phyloP scores from a whole-genome alignment of 2,888 invertebrate genomes.

The Apoda limacodes region DNA sequence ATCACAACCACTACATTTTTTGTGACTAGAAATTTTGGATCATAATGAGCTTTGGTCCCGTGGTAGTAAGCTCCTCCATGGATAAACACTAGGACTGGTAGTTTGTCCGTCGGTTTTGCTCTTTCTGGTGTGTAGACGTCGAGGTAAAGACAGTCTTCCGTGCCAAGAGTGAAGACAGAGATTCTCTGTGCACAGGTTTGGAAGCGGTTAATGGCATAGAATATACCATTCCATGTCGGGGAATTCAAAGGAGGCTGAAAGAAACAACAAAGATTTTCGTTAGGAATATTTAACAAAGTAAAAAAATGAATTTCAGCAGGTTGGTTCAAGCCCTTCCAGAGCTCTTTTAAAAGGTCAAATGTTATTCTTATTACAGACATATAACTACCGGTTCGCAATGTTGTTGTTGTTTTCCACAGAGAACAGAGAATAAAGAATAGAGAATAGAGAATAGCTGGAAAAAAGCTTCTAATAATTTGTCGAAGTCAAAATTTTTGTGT shows the following conservation, averaged over 20 bases:
- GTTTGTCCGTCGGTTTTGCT: conserved; percentile 19
- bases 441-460: too few species aligned
- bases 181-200: conserved; percentile 41
- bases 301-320: too few species aligned
- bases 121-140: conserved; percentile 43
- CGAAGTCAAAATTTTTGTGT: too few species aligned
- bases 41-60: conserved; percentile 51
- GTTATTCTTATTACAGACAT: too few species aligned
- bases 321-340: too few species aligned
- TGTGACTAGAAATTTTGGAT: conserved; percentile 49
- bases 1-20: conserved; percentile 43
- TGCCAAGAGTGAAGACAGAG: conserved; percentile 31
- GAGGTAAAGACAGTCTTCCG: conserved; percentile 47
- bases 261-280: too few species aligned
- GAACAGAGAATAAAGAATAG: too few species aligned
- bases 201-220: conserved; percentile 34
- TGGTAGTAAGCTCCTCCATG: conserved; percentile 58
- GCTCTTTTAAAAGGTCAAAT: too few species aligned
- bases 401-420: too few species aligned
- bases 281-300: too few species aligned
- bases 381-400: too few species aligned
- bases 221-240: conserved; percentile 37
- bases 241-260: conserved; percentile 42
- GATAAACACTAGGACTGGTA: conserved; percentile 51
- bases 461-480: too few species aligned